These are phyloP conservation scores for Lonchura striata DNA, from an alignment of 2,113 vertebrate species.

Conservation along the genomic window DNA sequence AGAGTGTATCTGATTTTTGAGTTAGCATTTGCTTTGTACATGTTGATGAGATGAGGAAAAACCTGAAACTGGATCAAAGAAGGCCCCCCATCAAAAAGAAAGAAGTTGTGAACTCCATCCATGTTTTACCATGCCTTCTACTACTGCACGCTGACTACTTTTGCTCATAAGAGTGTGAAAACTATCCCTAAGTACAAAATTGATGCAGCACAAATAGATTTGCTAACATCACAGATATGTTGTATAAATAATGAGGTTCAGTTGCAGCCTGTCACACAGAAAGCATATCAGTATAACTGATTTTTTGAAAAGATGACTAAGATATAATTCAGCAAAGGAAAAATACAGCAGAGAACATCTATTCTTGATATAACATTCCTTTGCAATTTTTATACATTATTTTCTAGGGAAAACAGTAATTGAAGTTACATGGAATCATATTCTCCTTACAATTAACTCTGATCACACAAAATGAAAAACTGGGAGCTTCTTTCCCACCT, in stretches of 20 bases:
- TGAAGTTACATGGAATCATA: neutral
- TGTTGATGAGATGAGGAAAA: conserved; percentile 38
- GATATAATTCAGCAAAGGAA: conserved; percentile 38
- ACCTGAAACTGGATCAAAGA: conserved; percentile 49
- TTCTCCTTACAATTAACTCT: neutral
- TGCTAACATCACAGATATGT: conserved; percentile 58
- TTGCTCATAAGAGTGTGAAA: conserved; percentile 57
- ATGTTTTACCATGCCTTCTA: conserved; percentile 58
- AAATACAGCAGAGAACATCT: neutral
- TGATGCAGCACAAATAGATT: conserved; percentile 73
- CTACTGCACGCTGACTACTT: conserved; percentile 69
- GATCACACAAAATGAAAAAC: neutral
- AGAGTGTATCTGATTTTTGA: conserved; percentile 44
- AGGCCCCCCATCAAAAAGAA: conserved; percentile 23
- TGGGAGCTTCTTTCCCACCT: neutral
- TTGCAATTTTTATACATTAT: neutral
- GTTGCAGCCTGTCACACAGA: conserved; percentile 67
- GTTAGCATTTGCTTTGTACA: conserved; percentile 25
- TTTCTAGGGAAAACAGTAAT: neutral
- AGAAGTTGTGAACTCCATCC: conserved; percentile 15
- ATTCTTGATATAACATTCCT: neutral
- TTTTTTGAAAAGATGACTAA: conserved; percentile 65
- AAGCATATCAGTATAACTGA: conserved; percentile 35
- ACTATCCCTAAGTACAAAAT: conserved; percentile 70
- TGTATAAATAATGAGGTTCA: conserved; percentile 71